A percentile compares a stretch with the other conserved stretches of the same genome.
phyloP scores from a whole-genome alignment of 1,140 invertebrate species.

The Neodiprion fabricii region DNA sequence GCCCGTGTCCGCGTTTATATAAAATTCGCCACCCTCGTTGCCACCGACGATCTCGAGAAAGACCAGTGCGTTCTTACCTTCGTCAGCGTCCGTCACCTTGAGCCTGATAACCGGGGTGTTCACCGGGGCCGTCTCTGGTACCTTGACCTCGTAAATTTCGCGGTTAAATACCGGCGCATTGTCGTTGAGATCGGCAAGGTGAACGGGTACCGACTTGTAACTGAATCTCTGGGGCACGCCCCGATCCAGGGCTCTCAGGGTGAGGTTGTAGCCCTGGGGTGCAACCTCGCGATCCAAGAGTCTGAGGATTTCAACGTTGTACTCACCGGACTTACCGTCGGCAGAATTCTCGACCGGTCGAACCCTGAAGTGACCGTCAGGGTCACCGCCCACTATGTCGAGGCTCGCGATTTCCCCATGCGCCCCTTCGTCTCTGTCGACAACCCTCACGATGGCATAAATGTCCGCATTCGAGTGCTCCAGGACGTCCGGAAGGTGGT shows the following conservation, averaged over 20 bases:
- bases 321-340: slow-evolving; percentile 67
- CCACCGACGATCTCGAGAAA: slow-evolving; percentile 90
- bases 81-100: slow-evolving; percentile 85
- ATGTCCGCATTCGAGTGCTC: slow-evolving; percentile 86
- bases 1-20: slow-evolving; percentile 86
- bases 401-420: slow-evolving; percentile 84
- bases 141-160: slow-evolving; percentile 85
- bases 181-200: slow-evolving; percentile 83
- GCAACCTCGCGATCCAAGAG: slow-evolving; percentile 78
- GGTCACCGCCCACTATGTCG: slow-evolving; percentile 89
- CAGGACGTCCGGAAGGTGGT: slow-evolving; percentile 79
- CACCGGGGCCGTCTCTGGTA: slow-evolving; percentile 87
- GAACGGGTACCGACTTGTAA: slow-evolving; percentile 77
- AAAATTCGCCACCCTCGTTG: slow-evolving; percentile 88
- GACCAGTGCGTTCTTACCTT: slow-evolving; percentile 82
- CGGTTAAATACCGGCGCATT: slow-evolving; percentile 88
- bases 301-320: slow-evolving; percentile 78
- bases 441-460: slow-evolving; percentile 88
- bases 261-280: slow-evolving; percentile 84
- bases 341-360: slow-evolving; percentile 52
- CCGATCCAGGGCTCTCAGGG: slow-evolving; percentile 82
- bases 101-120: slow-evolving; percentile 87
- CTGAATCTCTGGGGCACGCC: slow-evolving; percentile 80
- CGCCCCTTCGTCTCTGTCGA: slow-evolving; percentile 81
- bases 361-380: slow-evolving; percentile 85